Percentiles rank a stretch among this genome's conserved stretches.
These are phyloP conservation scores for Temnothorax nylanderi DNA, from an alignment of 1,140 invertebrate species.

Conservation along the genomic window DNA sequence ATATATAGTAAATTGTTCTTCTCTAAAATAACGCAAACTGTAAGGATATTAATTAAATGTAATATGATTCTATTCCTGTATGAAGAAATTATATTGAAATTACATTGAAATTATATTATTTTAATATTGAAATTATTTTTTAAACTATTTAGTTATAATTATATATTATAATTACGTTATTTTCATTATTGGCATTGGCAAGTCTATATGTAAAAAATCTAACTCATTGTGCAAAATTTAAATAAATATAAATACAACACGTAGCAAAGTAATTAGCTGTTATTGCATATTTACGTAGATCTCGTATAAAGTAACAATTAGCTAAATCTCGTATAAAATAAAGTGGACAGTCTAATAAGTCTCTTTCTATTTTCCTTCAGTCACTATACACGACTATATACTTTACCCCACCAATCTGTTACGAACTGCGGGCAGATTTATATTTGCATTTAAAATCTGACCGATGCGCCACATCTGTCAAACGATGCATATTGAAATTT, in stretches of 20 bases:
- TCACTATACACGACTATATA: neutral
- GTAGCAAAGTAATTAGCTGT: neutral
- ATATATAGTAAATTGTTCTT: neutral
- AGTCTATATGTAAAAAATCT: neutral
- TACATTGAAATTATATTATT: too few species aligned
- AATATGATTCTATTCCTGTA: neutral
- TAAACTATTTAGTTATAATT: too few species aligned
- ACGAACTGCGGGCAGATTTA: constrained; percentile 66
- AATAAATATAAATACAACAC: neutral
- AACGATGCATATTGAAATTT: constrained; percentile 76
- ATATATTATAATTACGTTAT: neutral
- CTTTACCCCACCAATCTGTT: constrained; percentile 37
- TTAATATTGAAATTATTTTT: too few species aligned
- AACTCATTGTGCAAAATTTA: neutral
- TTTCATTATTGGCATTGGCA: neutral
- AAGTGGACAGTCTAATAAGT: neutral
- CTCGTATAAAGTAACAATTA: neutral
- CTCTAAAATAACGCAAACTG: neutral
- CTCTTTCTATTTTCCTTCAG: neutral
- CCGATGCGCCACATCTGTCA: constrained; percentile 71
- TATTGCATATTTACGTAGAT: neutral
- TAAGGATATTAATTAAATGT: neutral
- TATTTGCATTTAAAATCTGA: constrained; percentile 77
- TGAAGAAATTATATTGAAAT: neutral
- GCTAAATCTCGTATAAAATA: neutral